phyloP scores from a whole-genome alignment of 1,140 invertebrate genomes.

The Lasioglossum baleicum region DNA sequence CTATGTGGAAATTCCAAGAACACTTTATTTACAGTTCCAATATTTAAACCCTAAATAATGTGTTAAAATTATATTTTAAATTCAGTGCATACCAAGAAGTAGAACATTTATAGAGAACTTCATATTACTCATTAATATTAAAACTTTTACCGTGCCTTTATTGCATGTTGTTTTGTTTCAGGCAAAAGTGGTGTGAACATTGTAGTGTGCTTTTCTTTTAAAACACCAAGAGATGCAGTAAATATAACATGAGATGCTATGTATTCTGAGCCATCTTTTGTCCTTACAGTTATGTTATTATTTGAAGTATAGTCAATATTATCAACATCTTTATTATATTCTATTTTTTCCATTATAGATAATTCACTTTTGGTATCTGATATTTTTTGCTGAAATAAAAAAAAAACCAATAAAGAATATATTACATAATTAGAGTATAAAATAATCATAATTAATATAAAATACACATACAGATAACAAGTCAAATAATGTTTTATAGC shows the following conservation, averaged over 20 bases:
- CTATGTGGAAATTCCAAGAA: conserved; percentile 84
- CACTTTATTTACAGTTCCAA: conserved; percentile 85
- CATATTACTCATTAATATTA: conserved; percentile 21
- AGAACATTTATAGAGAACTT: too few relatives aligned
- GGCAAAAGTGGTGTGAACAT: conserved; percentile 77
- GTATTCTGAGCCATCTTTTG: conserved; percentile 71
- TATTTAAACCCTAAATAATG: conserved; percentile 76
- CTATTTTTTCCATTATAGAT: conserved; percentile 67
- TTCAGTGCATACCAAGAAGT: too few relatives aligned
- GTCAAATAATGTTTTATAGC: conserved; percentile 82
- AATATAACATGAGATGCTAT: conserved; percentile 76
- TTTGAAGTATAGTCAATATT: conserved; percentile 67
- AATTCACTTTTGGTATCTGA: conserved; percentile 59
- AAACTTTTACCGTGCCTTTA: conserved; percentile 50
- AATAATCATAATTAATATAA: conserved; percentile 26
- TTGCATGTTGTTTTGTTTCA: conserved; percentile 65
- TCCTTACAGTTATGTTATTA: conserved; percentile 67
- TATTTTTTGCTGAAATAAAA: conserved; percentile 70
- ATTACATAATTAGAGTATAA: too few relatives aligned
- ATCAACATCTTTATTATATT: conserved; percentile 70
- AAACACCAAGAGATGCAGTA: conserved; percentile 78
- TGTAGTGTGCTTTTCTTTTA: conserved; percentile 73
- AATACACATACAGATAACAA: conserved; percentile 80
- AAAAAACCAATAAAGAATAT: too few relatives aligned
- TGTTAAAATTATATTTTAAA: too few relatives aligned